Conservation (phyloP, 2,113 vertebrate genomes). For the Phylloscopus trochiloides region DNA sequence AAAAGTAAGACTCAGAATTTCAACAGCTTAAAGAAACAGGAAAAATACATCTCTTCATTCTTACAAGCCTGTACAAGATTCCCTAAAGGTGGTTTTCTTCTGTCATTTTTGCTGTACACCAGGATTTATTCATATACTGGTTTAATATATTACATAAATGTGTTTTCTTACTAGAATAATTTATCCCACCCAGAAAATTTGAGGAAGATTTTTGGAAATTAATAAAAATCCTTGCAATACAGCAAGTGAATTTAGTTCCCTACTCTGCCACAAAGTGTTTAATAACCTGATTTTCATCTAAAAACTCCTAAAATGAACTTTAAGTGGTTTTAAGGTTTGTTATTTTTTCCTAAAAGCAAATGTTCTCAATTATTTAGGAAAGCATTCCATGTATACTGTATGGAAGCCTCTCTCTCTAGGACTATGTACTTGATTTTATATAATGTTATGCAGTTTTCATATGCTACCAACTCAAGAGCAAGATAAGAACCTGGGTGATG, state of each 20-base stretch:
- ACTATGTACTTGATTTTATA: not conserved
- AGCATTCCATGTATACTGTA: not conserved
- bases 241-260: not conserved
- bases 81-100: not conserved
- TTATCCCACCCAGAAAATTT: not conserved
- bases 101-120: not conserved
- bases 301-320: not conserved
- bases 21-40: not conserved
- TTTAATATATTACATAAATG: not conserved
- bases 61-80: not conserved
- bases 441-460: not conserved
- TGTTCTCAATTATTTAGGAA: not conserved
- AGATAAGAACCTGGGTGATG: not conserved
- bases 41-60: not conserved
- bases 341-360: not conserved
- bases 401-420: not conserved
- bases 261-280: not conserved
- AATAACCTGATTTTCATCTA: not conserved
- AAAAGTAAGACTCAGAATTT: not conserved
- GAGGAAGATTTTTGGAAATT: not conserved
- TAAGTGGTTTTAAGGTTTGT: not conserved
- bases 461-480: not conserved
- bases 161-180: not conserved
- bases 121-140: not conserved
- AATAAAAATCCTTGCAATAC: not conserved